Base-by-base conservation (phyloP, 2,113 vertebrate genomes). In the Sorex fumeus region DNA sequence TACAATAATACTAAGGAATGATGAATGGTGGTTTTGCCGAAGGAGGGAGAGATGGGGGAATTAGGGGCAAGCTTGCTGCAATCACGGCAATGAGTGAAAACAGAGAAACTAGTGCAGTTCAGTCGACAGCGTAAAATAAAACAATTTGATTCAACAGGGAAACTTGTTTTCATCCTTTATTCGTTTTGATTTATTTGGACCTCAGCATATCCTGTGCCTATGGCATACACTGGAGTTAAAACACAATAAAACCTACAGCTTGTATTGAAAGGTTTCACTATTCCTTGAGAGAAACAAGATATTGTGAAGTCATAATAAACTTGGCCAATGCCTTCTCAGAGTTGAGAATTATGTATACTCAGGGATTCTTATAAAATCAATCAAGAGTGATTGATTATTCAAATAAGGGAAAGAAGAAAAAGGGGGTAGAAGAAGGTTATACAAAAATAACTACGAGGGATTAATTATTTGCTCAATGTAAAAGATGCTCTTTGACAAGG, bases 101-200 rank as follows among this genome's bases (percentile, higher is more conserved):
- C 8, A 70, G 32, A 70, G 16, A 2, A 43, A 13, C 62, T 4
- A 57, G 16, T 71, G 53, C 71, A 6, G 8, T 34, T 88, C 34
- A 32, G 50, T 79, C 18, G 76, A 23, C 1, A 83, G 27, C n/a
- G n/a, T 50, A 36, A 88, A 74, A 60, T 66, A 57, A 84, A 94
- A 74, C 11, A 72, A 86, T 53, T 50, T 86, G 30, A 91, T 76
- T 88, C 84, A 87, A 81, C 9, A 84, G 67, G 6, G 7, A 92
- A 83, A 90, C 67, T 60, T 10, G 64, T 84, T 88, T 77, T 94
- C 3, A 36, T 60, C 21, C 25, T 93, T 94, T 64, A 74, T 87
- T 96, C 66, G 85, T 93, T 94, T 90, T 87, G 62, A 92, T 64
- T 80, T 91, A 81, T 66, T 91, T 50, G 92, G 36, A 87, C 21